phyloP scores from a whole-genome alignment of 2,888 invertebrate species.

The Ischnura elegans region DNA sequence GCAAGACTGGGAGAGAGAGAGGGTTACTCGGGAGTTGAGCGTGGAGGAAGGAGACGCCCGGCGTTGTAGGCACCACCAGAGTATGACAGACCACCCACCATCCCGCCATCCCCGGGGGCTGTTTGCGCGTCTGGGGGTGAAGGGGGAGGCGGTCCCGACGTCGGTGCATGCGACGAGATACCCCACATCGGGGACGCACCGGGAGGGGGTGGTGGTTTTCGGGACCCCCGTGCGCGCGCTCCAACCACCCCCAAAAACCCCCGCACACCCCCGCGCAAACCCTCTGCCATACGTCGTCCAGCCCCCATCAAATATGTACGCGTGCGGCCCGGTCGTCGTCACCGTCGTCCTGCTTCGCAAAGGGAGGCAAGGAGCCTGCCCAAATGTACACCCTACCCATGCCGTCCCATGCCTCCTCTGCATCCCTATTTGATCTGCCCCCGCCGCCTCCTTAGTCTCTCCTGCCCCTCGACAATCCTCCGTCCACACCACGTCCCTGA shows the following conservation, averaged over 20 bases:
- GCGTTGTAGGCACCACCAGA: background rate
- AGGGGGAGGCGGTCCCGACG: background rate
- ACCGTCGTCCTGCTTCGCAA: conserved; percentile 34
- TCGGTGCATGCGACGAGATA: background rate
- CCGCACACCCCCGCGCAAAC: background rate
- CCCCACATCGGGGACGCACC: conserved; percentile 18
- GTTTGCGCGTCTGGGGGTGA: conserved; percentile 11
- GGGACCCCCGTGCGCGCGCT: background rate
- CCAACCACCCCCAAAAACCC: background rate
- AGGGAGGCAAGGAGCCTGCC: conserved; percentile 14
- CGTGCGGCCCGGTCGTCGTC: conserved; percentile 33
- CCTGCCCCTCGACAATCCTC: background rate
- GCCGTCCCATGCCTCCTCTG: background rate
- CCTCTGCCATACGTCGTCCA: conserved; percentile 33
- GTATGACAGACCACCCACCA: background rate
- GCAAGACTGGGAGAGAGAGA: background rate
- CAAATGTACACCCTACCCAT: background rate
- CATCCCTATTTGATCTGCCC: conserved; percentile 20
- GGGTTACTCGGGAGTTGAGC: background rate
- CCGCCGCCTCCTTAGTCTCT: background rate
- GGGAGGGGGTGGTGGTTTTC: background rate
- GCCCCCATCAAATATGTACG: conserved; percentile 61
- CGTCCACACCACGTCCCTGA: background rate
- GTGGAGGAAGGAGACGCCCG: background rate
- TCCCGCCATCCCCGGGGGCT: conserved; percentile 36